Base-by-base conservation (phyloP, 2,888 invertebrate genomes). In the Tetramorium bicarinatum region DNA sequence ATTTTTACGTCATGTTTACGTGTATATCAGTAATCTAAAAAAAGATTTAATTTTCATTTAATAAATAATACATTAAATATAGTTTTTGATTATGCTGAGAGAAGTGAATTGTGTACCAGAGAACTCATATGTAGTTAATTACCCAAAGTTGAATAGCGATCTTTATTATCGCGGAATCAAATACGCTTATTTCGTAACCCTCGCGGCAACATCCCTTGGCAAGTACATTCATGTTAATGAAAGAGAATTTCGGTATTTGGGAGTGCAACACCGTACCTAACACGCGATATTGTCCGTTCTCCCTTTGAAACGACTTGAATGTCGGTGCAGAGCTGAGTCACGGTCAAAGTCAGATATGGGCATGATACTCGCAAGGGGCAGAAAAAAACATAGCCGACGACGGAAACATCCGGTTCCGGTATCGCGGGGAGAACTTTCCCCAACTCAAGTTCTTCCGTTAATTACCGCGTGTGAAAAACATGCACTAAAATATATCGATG, bases 371-470 rank as follows among this genome's bases (percentile, higher is more conserved):
- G 66, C 59, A 72, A 72, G 44, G 62, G 44, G 62, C 80, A 71
- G 82, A 71, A 66, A 79, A 85, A 85, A 91, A 88, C 91, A 92
- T 89, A 90, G 90, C 89, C 91, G 93, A 93, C 93, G 94, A 94
- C 93, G 92, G 94, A 91, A 92, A 92, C 93, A 91, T 94, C 94
- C 93, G 93, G 92, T 80, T 83, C 81, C 71, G 80, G 44, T 49
- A 56, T 29, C 71, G 71, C 54, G 83, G 69, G 56, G 64, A 72
- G 41, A 71, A 56, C 71, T 79, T 71, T 59, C 81, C 85, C 76
- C 87, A 86, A 74, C 83, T 67, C 86, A 88, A 89, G 87, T 84
- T 88, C 90, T 91, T 67, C 90, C 88, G 90, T 92, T 93, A 93
- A 94, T 94, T 93, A 94, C 41, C 44, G 38, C 38, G 44, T 62